phyloP scores from a whole-genome alignment of 2,113 vertebrate species.

The Ailuropoda melanoleuca region DNA sequence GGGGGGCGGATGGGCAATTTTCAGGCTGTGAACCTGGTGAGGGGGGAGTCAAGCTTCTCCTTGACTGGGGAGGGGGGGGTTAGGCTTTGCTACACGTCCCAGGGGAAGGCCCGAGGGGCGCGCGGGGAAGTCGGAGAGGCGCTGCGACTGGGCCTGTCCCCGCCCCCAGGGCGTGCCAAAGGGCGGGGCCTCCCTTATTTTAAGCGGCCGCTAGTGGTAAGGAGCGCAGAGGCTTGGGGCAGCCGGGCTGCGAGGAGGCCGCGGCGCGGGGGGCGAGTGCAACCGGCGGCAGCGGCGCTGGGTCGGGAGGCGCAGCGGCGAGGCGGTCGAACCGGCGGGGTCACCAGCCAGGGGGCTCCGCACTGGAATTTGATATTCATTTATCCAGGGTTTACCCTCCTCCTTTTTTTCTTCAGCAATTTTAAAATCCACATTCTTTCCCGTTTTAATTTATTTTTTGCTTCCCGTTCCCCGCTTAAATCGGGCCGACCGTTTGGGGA shows the following conservation, averaged over 20 bases:
- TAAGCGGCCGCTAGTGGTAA: conserved; percentile 43
- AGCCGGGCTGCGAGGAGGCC: conserved; percentile 61
- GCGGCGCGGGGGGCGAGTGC: conserved; percentile 52
- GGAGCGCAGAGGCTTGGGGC: conserved; percentile 71
- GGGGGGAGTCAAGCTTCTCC: not conserved
- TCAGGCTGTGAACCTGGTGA: not conserved
- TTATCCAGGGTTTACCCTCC: conserved; percentile 24
- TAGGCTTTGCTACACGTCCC: not conserved
- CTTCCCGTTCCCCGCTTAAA: conserved; percentile 41
- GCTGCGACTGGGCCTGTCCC: not conserved
- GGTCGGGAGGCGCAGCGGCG: conserved; percentile 46
- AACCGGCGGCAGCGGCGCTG: conserved; percentile 68
- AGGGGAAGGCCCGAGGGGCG: not conserved
- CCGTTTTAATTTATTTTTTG: conserved; percentile 76
- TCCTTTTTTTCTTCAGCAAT: conserved; percentile 59
- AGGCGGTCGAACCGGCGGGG: conserved; percentile 54
- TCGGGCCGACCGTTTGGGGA: conserved; percentile 57
- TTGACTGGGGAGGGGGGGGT: not conserved
- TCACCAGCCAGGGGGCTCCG: conserved; percentile 50
- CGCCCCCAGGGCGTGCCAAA: conserved; percentile 39
- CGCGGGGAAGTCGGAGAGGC: not conserved
- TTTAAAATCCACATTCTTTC: conserved; percentile 47
- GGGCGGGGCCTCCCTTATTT: conserved; percentile 1
- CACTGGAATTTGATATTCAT: conserved; percentile 60
- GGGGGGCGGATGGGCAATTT: not conserved